Base-by-base conservation (phyloP, 2,888 invertebrate genomes). In the Opisthograptis luteolata region DNA sequence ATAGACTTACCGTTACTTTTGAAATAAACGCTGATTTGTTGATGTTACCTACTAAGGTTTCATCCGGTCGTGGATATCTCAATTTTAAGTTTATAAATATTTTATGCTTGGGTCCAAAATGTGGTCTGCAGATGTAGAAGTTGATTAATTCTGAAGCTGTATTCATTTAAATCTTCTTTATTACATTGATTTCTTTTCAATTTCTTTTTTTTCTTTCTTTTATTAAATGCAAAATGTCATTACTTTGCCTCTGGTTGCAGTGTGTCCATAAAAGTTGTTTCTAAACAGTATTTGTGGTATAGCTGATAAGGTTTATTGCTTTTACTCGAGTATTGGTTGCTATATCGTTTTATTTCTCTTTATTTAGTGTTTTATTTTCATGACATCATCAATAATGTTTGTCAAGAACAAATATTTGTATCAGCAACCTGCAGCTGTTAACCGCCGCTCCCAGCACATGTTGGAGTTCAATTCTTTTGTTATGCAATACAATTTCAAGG, bases 1-100 rank as follows among this genome's bases (percentile, higher is more conserved):
- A 77, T 35, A 76, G 71, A 88, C 88, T 88, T 88, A 88, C 88
- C 88, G 66, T 86, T 67, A 70, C 69, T 70, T 68, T 76, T 65
- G 68, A 61, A 54, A 62, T 62, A 73, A 61, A 74, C 68, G 84
- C 64, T 71, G 84, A 65, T 75, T 72, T 80, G 75, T 59, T 60
- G 83, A 67, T 55, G 68, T 58, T 84, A 87, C 85, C 86, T 85
- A 80, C 73, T 70, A 60, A 39, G 63, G 51, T 53, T 35, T 59
- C 52, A 67, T 84, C 83, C 82, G 43, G 49, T 82, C 82, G 70
- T 85, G 80, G 82, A 84, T 82, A 69, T 83, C 62, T 77, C 72
- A 7, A 30, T 31, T 31, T 34, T 37, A 19, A 9, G 12, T 6
- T 13, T 10, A 10, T 25, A 0, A 9, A 6, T 30, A 42, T 8